phyloP scores from a whole-genome alignment of 2,797 vertebrate species.

The Phataginus tricuspis region DNA sequence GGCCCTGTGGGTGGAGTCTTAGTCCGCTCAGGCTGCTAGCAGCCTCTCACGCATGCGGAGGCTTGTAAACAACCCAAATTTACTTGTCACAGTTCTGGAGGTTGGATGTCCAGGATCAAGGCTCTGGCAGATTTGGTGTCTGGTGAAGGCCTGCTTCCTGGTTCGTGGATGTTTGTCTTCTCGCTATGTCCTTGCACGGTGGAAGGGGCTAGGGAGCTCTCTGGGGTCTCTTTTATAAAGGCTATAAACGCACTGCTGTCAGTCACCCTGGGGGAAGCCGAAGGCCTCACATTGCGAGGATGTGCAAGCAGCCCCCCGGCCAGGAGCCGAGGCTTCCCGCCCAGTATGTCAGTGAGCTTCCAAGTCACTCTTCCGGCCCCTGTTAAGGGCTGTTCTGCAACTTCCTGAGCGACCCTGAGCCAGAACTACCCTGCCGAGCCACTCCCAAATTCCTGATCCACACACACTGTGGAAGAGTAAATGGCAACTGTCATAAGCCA shows the following conservation, averaged over 20 bases:
- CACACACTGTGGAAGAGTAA: no score
- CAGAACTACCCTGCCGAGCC: background rate
- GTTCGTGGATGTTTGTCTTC: background rate
- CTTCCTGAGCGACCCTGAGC: background rate
- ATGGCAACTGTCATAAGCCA: background rate
- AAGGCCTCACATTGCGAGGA: background rate
- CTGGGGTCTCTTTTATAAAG: background rate
- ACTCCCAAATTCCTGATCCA: background rate
- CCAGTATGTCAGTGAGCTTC: background rate
- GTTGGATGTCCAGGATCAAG: background rate
- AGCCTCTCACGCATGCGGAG: background rate
- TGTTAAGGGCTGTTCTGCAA: background rate
- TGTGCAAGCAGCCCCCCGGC: background rate
- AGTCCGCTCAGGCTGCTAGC: rapidly evolving
- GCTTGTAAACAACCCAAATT: rapidly evolving
- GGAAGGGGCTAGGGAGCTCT: no score
- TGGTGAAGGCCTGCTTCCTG: background rate
- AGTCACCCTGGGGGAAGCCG: background rate
- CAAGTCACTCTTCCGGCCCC: background rate
- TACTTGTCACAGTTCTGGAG: background rate
- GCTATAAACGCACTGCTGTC: background rate
- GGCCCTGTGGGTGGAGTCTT: background rate
- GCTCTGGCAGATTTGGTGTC: background rate
- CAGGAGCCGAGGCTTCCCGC: background rate
- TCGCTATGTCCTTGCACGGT: background rate